Percentiles rank a stretch among this genome's conserved stretches.
These are phyloP conservation scores for Erpobdella octoculata DNA, from an alignment of 2,888 invertebrate species.

Conservation along the genomic window DNA sequence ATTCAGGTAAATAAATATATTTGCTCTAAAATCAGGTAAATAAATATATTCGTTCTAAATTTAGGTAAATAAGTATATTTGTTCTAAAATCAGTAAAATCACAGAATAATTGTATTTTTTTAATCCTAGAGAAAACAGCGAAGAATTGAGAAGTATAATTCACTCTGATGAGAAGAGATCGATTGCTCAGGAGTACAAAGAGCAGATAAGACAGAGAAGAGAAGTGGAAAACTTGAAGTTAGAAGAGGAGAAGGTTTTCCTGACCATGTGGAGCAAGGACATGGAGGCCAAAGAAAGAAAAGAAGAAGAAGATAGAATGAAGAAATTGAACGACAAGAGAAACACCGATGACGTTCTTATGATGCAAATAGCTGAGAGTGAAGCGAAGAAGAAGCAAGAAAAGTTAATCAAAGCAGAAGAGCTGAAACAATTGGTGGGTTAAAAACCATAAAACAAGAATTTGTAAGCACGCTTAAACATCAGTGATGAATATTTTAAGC, in stretches of 20 bases:
- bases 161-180: slow-evolving; percentile 49
- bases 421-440: slow-evolving; percentile 45
- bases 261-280: slow-evolving; percentile 49
- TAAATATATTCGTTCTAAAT: too few species aligned
- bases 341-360: slow-evolving; percentile 45
- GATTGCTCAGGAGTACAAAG: slow-evolving; percentile 47
- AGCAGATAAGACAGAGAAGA: slow-evolving; percentile 39
- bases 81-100: not conserved
- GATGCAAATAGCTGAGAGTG: slow-evolving; percentile 49
- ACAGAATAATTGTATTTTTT: not conserved
- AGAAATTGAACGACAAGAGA: slow-evolving; percentile 44
- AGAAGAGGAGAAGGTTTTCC: slow-evolving; percentile 48
- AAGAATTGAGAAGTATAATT: slow-evolving; percentile 48
- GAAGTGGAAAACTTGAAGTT: slow-evolving; percentile 25
- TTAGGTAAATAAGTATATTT: too few species aligned
- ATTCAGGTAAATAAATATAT: too few species aligned
- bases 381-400: slow-evolving; percentile 46
- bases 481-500: too few species aligned
- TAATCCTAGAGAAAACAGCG: slow-evolving; percentile 46
- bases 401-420: slow-evolving; percentile 47
- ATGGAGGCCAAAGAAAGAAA: slow-evolving; percentile 47
- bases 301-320: slow-evolving; percentile 48
- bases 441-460: too few species aligned
- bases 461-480: too few species aligned
- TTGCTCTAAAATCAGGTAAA: too few species aligned